Conservation (phyloP, 2,113 vertebrate species). For the Callorhinus ursinus region DNA sequence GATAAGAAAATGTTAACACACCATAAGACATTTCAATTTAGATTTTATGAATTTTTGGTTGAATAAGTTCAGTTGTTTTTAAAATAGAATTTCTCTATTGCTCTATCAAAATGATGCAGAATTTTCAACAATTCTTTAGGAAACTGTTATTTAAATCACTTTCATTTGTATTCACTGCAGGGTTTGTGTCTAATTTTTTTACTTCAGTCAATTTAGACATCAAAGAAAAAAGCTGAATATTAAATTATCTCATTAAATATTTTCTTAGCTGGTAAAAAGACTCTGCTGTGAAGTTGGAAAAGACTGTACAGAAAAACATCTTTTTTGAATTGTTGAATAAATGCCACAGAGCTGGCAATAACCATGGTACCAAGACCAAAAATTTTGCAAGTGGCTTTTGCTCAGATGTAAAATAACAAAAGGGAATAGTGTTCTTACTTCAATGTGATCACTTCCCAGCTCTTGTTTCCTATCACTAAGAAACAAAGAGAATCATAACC, state of each 20-base stretch:
- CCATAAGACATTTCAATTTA: neutral
- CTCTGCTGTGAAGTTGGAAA: neutral
- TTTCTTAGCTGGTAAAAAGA: neutral
- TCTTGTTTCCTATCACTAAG: neutral
- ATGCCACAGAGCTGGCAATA: neutral
- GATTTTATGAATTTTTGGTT: neutral
- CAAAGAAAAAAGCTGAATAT: neutral
- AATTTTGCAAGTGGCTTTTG: neutral
- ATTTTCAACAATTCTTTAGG: neutral
- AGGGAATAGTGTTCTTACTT: neutral
- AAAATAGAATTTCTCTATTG: neutral
- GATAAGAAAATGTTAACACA: neutral
- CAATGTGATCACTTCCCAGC: neutral
- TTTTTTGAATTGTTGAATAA: slow-evolving; percentile 31
- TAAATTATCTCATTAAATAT: neutral
- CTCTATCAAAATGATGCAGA: neutral
- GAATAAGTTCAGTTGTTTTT: neutral
- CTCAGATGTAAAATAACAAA: neutral
- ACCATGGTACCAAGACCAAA: neutral
- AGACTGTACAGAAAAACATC: neutral
- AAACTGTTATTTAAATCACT: neutral
- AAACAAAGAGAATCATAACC: neutral
- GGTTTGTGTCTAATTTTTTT: neutral
- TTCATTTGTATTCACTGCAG: neutral
- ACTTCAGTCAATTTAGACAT: neutral